Evolutionary conservation across 2,888 invertebrate species (phyloP).

Genomic region (Germaria angustata): DNA sequence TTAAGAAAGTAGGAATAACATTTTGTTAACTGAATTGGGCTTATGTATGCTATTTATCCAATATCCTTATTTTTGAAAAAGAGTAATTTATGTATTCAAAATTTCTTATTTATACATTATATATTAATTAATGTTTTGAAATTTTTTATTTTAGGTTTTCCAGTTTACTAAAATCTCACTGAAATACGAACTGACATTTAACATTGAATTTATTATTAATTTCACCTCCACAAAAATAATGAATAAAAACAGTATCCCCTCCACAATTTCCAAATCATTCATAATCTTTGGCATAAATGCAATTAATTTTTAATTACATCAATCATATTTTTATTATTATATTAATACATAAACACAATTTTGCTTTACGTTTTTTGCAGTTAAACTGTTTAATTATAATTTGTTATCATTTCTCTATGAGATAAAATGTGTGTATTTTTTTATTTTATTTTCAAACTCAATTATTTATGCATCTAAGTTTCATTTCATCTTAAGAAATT

Average conservation of each 20-base stretch:
- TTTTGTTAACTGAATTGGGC: background rate
- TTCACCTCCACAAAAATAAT: background rate
- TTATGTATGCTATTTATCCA: background rate
- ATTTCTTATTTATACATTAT: background rate
- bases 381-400: slow-evolving; percentile 48
- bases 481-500: background rate
- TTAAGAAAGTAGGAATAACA: background rate
- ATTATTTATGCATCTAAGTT: slow-evolving; percentile 44
- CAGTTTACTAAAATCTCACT: slow-evolving; percentile 71
- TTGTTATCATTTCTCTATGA: slow-evolving; percentile 28
- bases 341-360: background rate
- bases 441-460: slow-evolving; percentile 15
- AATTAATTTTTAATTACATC: slow-evolving; percentile 17
- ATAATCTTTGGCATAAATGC: slow-evolving; percentile 8
- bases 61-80: background rate
- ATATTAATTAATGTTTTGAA: slow-evolving; percentile 39
- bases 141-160: slow-evolving; percentile 75
- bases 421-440: background rate
- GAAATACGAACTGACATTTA: slow-evolving; percentile 25
- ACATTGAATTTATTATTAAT: slow-evolving; percentile 21
- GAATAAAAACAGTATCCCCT: background rate
- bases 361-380: slow-evolving; percentile 48
- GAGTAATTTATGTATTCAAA: background rate
- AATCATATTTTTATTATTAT: slow-evolving; percentile 9
- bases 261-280: slow-evolving; percentile 4